Evolutionary conservation across 2,888 invertebrate genomes (phyloP).

Genomic region (Diplazon laetatorius): DNA sequence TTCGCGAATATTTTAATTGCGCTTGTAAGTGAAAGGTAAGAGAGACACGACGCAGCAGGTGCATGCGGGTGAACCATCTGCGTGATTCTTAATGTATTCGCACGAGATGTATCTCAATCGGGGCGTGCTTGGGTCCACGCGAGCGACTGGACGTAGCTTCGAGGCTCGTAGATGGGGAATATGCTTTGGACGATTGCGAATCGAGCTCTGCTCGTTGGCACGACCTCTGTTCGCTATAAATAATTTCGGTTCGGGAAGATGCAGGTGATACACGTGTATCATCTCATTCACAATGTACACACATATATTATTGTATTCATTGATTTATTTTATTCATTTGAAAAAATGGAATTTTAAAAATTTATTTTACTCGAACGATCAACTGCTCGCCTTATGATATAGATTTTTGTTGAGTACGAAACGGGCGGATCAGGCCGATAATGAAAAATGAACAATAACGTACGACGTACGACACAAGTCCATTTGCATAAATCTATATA

Average conservation of each 20-base stretch:
- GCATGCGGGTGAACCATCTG: conserved; percentile 26
- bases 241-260: conserved; percentile 15
- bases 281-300: neutral
- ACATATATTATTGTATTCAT: neutral
- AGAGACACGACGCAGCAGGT: conserved; percentile 13
- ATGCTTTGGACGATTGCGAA: conserved; percentile 25
- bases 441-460: too few species aligned
- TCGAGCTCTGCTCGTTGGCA: conserved; percentile 10
- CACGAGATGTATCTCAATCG: conserved; percentile 36
- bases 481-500: too few species aligned
- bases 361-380: too few species aligned
- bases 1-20: neutral
- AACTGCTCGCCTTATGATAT: too few species aligned
- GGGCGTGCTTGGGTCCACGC: conserved; percentile 22
- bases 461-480: too few species aligned
- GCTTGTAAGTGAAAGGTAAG: neutral
- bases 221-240: conserved; percentile 30
- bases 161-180: conserved; percentile 38
- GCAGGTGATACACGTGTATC: conserved; percentile 52
- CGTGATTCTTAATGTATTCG: conserved; percentile 43
- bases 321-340: too few species aligned
- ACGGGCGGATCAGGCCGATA: too few species aligned
- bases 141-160: conserved; percentile 28
- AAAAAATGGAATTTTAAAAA: too few species aligned
- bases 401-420: too few species aligned